Percentiles rank a stretch among this genome's conserved stretches.
Evolutionary conservation across 2,888 invertebrate species (phyloP).

Genomic region (Lymantria dispar): DNA sequence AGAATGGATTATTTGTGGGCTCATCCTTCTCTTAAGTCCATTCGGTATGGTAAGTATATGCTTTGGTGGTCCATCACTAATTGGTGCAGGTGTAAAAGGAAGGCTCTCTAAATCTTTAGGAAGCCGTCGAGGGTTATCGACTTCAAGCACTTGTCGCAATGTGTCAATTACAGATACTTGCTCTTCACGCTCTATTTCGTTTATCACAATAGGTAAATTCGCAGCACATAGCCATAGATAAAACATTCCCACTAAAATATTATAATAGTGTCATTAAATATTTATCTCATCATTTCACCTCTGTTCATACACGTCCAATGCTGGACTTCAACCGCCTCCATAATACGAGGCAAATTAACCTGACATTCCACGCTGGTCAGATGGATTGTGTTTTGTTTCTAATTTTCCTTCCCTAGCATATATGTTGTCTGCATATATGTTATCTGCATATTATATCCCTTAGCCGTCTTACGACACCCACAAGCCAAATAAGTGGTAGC

Average conservation of each 20-base stretch:
- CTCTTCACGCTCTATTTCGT: slow-evolving; percentile 66
- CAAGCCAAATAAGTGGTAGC: no score
- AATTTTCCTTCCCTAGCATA: no score
- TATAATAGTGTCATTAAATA: not conserved
- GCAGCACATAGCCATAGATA: slow-evolving; percentile 72
- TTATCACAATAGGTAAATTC: slow-evolving; percentile 66
- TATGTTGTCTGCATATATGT: no score
- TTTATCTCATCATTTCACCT: no score
- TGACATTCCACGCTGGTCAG: no score
- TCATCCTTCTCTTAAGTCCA: slow-evolving; percentile 2
- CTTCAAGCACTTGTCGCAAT: slow-evolving; percentile 51
- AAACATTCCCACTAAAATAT: slow-evolving; percentile 66
- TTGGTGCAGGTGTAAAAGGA: slow-evolving; percentile 19
- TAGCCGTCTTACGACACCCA: no score
- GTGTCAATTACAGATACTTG: slow-evolving; percentile 59
- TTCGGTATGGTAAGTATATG: slow-evolving; percentile 22
- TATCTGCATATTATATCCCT: no score
- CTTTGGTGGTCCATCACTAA: slow-evolving; percentile 9
- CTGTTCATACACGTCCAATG: no score
- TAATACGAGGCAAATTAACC: no score
- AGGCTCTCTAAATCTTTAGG: slow-evolving; percentile 26
- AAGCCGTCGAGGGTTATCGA: slow-evolving; percentile 29
- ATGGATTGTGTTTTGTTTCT: no score
- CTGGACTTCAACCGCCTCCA: no score
- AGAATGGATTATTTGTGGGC: not conserved